Evolutionary conservation across 2,888 invertebrate species (phyloP).

Genomic region (Oscheius sp.): DNA sequence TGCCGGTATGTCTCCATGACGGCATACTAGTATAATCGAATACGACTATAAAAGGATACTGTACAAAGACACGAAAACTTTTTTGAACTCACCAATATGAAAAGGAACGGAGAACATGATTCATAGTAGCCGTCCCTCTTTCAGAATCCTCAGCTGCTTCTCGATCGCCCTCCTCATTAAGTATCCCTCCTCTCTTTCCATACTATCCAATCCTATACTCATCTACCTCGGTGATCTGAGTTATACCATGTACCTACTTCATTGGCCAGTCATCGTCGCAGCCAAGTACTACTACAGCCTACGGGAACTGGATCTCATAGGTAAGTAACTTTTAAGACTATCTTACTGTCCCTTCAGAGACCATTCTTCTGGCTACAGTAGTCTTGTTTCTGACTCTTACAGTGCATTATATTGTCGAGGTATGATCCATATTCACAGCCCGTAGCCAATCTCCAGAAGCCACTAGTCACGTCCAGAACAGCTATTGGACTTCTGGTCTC

Average conservation of each 20-base stretch:
- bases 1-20: too few species aligned
- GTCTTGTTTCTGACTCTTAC: not conserved
- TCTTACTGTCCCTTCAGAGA: not conserved
- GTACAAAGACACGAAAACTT: too few species aligned
- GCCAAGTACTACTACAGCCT: constrained; percentile 22
- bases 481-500: not conserved
- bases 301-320: not conserved
- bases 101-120: too few species aligned
- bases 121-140: not conserved
- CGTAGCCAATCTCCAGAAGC: not conserved
- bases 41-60: too few species aligned
- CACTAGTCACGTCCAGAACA: not conserved
- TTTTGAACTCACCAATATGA: too few species aligned
- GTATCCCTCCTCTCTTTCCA: not conserved
- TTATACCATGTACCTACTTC: constrained; percentile 21
- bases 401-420: constrained; percentile 10
- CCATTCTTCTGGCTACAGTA: not conserved
- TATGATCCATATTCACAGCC: not conserved
- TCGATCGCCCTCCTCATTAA: not conserved
- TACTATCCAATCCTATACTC: not conserved
- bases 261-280: constrained; percentile 25
- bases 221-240: constrained; percentile 23
- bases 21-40: too few species aligned
- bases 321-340: not conserved
- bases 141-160: constrained; percentile 11